Evolutionary conservation across 1,140 invertebrate species (phyloP).

Genomic region (Dreissena rostriformis): DNA sequence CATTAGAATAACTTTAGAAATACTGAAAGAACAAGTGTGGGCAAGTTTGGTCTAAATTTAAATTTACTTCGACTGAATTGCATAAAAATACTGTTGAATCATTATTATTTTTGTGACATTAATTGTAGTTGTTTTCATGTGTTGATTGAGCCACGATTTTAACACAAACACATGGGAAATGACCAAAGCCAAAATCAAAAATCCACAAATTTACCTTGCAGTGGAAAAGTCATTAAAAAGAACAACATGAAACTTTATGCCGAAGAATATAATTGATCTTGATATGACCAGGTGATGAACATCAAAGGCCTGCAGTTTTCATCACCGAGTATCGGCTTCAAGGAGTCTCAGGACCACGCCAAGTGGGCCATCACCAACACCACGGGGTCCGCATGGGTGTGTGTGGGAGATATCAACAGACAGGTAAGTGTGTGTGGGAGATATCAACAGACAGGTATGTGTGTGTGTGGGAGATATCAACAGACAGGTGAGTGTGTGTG

Average conservation of each 20-base stretch:
- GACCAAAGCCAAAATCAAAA: too few relatives aligned
- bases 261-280: not conserved
- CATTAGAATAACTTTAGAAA: too few relatives aligned
- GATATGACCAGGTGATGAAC: constrained; percentile 73
- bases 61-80: too few relatives aligned
- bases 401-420: constrained; percentile 96
- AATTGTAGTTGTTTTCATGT: not conserved
- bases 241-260: not conserved
- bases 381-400: constrained; percentile 86
- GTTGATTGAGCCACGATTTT: not conserved
- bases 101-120: not conserved
- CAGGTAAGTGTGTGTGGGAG: too few relatives aligned
- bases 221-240: not conserved
- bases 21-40: too few relatives aligned
- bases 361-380: constrained; percentile 91
- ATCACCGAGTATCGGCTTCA: constrained; percentile 83
- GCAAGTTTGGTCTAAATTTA: too few relatives aligned
- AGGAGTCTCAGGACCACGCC: constrained; percentile 92
- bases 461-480: too few relatives aligned
- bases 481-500: too few relatives aligned
- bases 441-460: too few relatives aligned
- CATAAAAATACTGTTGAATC: not conserved
- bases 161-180: too few relatives aligned
- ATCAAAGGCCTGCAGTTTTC: constrained; percentile 85
- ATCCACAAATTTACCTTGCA: not conserved